Base-by-base conservation (phyloP, 2,888 invertebrate genomes). In the Nycteola revayana region DNA sequence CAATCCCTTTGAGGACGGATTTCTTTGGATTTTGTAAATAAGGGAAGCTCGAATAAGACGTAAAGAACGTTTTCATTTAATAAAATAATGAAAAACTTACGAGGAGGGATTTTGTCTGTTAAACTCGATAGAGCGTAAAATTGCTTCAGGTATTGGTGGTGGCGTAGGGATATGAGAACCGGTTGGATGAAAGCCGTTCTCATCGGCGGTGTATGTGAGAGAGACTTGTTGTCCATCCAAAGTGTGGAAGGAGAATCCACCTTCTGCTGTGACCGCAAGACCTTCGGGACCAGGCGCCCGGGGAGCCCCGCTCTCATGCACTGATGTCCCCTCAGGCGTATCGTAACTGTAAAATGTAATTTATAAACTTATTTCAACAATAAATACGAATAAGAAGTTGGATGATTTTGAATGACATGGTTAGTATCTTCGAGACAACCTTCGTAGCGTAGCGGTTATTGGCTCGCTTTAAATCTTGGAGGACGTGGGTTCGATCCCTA, bases 141-240 rank as follows among this genome's bases (percentile, higher is more conserved):
- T 91, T 11, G 86, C 90, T 33, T 89, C 90, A 1, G 91, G 91
- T 44, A 91, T 91, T 7, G 91, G 91, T 0, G 91, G 91, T 0
- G 91, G 88, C 0, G 91, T 91, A 4, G 91, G 91, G 22, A 91
- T 73, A 59, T 92, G 92, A 0, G 90, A 86, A 7, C 91, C 91
- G 42, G 77, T 86, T 8, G 93, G 92, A 59, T 92, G 92, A 81
- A 92, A 93, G 32, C 93, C 93, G 59, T 93, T 93, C 70, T 94
- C 93, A 58, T 94, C 94, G 10, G 94, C 93, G 20, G 91, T 89
- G 78, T 94, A 94, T 1, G 90, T 89, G 34, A 93, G 75, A 6
- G 91, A 90, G 59, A 93, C 90, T 51, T 91, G 87, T 57, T 90
- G 90, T 25, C 93, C 93, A 55, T 93, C 93, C 1, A 93, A 93